These are phyloP conservation scores for Chaetodon trifascialis DNA, from an alignment of 2,113 vertebrate genomes.

Conservation along the genomic window DNA sequence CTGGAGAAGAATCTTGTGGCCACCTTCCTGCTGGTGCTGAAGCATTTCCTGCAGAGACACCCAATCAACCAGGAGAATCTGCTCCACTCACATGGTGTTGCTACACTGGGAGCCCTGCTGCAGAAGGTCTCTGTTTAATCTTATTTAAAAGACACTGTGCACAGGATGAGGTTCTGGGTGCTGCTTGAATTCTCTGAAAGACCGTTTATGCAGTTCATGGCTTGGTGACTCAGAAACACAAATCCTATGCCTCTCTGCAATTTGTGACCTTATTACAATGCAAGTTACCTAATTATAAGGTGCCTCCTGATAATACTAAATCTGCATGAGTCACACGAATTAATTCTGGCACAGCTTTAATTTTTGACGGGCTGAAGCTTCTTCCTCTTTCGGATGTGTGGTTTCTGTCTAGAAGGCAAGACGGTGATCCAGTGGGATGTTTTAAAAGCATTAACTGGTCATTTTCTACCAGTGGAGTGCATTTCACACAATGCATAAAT, in stretches of 20 bases:
- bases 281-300: not conserved
- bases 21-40: constrained; percentile 94
- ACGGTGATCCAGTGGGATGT: not conserved
- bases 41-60: constrained; percentile 96
- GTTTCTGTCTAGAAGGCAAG: no score
- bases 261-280: not conserved
- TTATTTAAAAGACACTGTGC: not conserved
- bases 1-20: constrained; percentile 95
- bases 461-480: not conserved
- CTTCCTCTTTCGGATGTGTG: no score
- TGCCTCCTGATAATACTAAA: not conserved
- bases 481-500: not conserved
- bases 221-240: not conserved
- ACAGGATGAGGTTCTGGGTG: not conserved
- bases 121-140: constrained; percentile 87
- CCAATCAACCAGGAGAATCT: constrained; percentile 95
- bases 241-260: not conserved
- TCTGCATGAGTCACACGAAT: constrained; percentile 3
- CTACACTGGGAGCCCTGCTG: constrained; percentile 91
- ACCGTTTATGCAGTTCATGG: not conserved
- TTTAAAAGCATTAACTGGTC: not conserved
- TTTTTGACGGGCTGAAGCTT: not conserved
- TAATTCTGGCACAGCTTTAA: not conserved
- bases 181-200: no score
- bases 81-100: constrained; percentile 90